Percentiles rank a stretch among this genome's conserved stretches.
phyloP scores from a whole-genome alignment of 2,113 vertebrate species.

The Austrofundulus limnaeus region DNA sequence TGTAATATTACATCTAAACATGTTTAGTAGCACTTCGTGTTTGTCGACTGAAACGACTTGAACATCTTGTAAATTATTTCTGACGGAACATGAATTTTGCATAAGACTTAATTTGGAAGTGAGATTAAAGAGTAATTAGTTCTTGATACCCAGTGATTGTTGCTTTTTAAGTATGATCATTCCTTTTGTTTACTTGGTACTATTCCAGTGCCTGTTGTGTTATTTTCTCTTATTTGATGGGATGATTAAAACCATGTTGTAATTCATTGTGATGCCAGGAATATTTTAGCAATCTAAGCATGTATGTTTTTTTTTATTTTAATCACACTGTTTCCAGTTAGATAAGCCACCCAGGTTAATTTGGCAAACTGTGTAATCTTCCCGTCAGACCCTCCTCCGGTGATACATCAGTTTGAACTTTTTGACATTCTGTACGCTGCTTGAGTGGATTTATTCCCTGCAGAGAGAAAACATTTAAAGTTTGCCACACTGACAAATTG shows the following conservation, averaged over 20 bases:
- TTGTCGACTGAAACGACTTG: background rate
- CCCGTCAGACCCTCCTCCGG: slow-evolving; percentile 6
- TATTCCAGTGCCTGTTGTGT: slow-evolving; percentile 17
- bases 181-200: slow-evolving; percentile 39
- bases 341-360: slow-evolving; percentile 31
- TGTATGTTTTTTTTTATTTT: slow-evolving; percentile 9
- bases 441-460: slow-evolving; percentile 28
- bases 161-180: slow-evolving; percentile 36
- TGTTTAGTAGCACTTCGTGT: background rate
- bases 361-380: slow-evolving; percentile 23
- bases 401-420: slow-evolving; percentile 25
- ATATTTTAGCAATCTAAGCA: slow-evolving; percentile 10
- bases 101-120: slow-evolving; percentile 37
- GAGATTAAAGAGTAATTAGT: slow-evolving; percentile 52
- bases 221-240: slow-evolving; percentile 20
- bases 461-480: slow-evolving; percentile 40
- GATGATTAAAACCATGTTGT: slow-evolving; percentile 25
- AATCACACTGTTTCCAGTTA: slow-evolving; percentile 14
- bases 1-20: background rate
- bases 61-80: slow-evolving; percentile 19
- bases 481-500: slow-evolving; percentile 35
- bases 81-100: slow-evolving; percentile 46
- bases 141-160: slow-evolving; percentile 45
- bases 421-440: slow-evolving; percentile 8
- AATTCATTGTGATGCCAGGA: slow-evolving; percentile 20